Base-by-base conservation (phyloP, 2,888 invertebrate species). In the Amorpha juglandis region DNA sequence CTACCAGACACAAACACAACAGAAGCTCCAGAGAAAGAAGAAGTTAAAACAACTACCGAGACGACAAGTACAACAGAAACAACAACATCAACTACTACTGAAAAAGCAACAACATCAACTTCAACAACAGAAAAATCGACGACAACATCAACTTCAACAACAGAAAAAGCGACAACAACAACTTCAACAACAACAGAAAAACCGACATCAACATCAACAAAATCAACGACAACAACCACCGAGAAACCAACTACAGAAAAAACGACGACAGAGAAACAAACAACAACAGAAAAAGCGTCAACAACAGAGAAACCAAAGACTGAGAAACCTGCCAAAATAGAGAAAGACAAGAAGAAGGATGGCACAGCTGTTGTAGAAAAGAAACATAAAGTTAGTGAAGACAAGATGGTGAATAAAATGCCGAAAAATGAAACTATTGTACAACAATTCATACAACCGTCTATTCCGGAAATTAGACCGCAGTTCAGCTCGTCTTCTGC, bases 341-440 rank as follows among this genome's bases (percentile, higher is more conserved):
- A 90, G 8, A 82, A 82, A 67, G 90, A 92, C 8, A 91, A 91
- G 70, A 91, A 92, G 67, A 91, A 91, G 80, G 90, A 91, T 0
- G 76, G 76, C 6, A 73, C 76, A 8, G 63, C 62, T 1, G 91
- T 91, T 1, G 91, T 91, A 73, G 87, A 89, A 7, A 87, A 86
- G n/a, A 89, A 84, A 81, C 79, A 87, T 11, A 88, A 86, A 71
- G 67, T 78, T 6, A 55, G 3, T 55, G 89, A 89, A 35, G 78
- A 84, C 0, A 88, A 82, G 67, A 79, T 76, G 51, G 78, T 74
- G 14, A 87, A 86, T 38, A 86, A 78, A 62, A 75, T 76, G 0
- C 68, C 69, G 27, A 80, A 77, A 48, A 84, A 86, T 68, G 84
- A 85, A 76, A 86, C 83, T 67, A 67, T 76, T 33, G n/a, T 16